Evolutionary conservation across 23 tunicate species (phyloP).

Genomic region (Ciona savignyi): DNA sequence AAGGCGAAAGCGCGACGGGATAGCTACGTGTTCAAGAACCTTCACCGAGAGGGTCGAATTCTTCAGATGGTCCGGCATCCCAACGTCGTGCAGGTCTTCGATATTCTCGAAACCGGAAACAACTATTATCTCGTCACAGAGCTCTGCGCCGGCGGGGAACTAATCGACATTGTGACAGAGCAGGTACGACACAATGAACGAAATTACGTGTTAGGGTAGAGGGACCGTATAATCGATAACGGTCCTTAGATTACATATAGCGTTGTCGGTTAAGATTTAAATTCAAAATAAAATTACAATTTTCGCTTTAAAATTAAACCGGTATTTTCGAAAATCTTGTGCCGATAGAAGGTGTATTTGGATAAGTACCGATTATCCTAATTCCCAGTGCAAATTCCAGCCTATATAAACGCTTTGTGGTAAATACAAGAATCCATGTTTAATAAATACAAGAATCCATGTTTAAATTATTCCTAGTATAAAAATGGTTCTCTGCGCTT

Average conservation of each 20-base stretch:
- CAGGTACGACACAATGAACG: constrained; percentile 36
- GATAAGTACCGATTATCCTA: no score
- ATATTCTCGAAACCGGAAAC: constrained; percentile 96
- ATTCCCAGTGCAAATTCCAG: no score
- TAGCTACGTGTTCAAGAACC: constrained; percentile 94
- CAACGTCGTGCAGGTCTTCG: constrained; percentile 82
- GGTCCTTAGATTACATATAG: no score
- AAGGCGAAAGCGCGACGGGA: constrained; percentile 85
- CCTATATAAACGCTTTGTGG: no score
- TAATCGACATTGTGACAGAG: constrained; percentile 91
- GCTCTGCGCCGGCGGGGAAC: constrained; percentile 93
- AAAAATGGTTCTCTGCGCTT: no score
- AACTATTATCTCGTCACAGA: constrained; percentile 97
- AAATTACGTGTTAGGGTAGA: not conserved
- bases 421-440: no score
- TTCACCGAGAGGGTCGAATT: constrained; percentile 93
- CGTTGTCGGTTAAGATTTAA: no score
- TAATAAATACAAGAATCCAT: no score
- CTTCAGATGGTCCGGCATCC: constrained; percentile 84
- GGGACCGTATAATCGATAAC: no score
- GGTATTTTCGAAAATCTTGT: not conserved
- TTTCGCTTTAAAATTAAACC: not conserved
- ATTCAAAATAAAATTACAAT: no score
- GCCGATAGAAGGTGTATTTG: no score
- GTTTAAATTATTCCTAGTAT: no score